Evolutionary conservation across 2,113 vertebrate genomes (phyloP), one percentile per base, ranked within the genome.

Genomic region (Arizona elegans): DNA sequence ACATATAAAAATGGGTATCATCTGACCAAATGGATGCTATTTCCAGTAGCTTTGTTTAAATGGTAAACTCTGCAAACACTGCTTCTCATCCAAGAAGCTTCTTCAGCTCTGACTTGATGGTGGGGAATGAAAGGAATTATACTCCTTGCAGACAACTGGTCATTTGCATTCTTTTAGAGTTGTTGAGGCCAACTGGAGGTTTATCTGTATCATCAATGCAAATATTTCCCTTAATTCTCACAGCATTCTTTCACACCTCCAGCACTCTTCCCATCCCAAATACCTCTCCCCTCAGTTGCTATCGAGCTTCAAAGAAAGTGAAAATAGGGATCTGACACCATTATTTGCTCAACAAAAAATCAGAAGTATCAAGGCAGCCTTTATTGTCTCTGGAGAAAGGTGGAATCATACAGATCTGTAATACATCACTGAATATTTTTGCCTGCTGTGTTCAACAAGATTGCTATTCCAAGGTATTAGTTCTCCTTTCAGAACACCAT

Each of bases 401-500:
- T 91, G 90, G 95, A 96, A 94, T 94, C 91, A 91, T 95, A 94
- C 54, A 92, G 92, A 94, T 56, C 70, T 92, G 94, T 94, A 95
- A 95, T 38, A 96, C 92, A 95, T 65, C 93, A 62, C 53, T 87
- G 38, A 93, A 96, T 95, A 95, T 95, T 94, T 96, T 96, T 94
- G 92, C 92, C 95, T 92, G 94, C 47, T 65, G 94, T 92, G 55
- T 92, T 92, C 93, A 93, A 95, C 94, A 94, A 29, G 88, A 96
- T 26, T 94, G 94, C 93, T 96, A 95, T 95, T 95, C 95, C 88
- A 86, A 0, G 0, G 62, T 94, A 95, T 96, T 92, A 88, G 15
- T 33, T 95, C 47, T 81, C 43, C 96, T 96, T 95, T 94, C 95
- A 92, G 94, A 95, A 81, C 88, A 91, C 96, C 96, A 97, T 97